Evolutionary conservation across 2,113 vertebrate species (phyloP), one percentile per base, ranked within the genome.

Genomic region (Nycticryphes semicollaris): DNA sequence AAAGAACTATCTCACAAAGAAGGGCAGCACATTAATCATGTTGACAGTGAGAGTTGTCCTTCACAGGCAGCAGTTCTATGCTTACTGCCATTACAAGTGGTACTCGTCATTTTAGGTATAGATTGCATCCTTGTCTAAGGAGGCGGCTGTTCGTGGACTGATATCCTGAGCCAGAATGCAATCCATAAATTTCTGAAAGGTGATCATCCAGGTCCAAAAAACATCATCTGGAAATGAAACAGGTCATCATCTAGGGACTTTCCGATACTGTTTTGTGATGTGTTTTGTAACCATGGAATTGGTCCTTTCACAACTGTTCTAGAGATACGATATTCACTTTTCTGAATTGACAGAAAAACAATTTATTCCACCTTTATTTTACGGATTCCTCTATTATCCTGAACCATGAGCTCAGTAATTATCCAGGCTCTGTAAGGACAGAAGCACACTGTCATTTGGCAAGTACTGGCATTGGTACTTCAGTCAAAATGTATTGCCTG

Each of bases 1-100:
- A 89, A 84, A 89, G 57, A 53, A 21, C 60, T 91, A 70, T 89
- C 87, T 87, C 73, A 75, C 86, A 68, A 89, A 78, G 43, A 84
- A 64, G 23, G 48, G 35, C 56, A 92, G 73, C 23, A 31, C 73
- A 87, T 96, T 82, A 87, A 89, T 95, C 87, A 69, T 45, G n/a
- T 37, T 89, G 96, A 87, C 79, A 90, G 79, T 50, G 77, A 87
- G 66, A 91, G 56, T 43, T 92, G 56, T 72, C 47, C 62, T 91
- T 95, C 69, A 50, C 14, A 89, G 89, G 84, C 7, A 94, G 84
- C 51, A 56, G 60, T 68, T 70, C 35, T 78, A 5, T 84, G 64
- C 60, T 87, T 60, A n/a, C 68, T 87, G 33, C 28, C 62, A 22
- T 73, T 92, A 39, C 57, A 90, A 75, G 51, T 33, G 27, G 14